A percentile compares a stretch with the other conserved stretches of the same genome.
These are phyloP conservation scores for Polyommatus iphigenia DNA, from an alignment of 2,888 invertebrate species.

Conservation along the genomic window DNA sequence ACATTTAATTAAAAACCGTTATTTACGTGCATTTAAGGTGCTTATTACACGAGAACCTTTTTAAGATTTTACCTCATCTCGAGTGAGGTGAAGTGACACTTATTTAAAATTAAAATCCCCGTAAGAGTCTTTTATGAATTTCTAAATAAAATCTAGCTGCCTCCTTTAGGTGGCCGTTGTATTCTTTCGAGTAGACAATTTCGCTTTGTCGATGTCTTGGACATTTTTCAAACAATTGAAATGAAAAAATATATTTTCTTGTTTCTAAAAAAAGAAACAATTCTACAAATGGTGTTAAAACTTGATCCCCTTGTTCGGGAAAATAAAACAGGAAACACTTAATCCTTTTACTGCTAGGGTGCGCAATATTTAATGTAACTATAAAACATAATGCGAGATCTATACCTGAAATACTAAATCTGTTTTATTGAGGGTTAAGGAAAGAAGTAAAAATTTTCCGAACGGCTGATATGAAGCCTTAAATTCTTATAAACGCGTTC, in stretches of 20 bases:
- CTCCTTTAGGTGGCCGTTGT: background rate
- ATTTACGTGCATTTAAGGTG: conserved; percentile 8
- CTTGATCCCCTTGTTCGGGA: background rate
- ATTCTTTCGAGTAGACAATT: background rate
- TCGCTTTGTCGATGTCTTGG: background rate
- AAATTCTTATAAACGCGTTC: conserved; percentile 71
- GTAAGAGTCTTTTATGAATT: conserved; percentile 15
- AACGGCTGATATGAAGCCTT: conserved; percentile 71
- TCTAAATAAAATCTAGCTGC: conserved; percentile 7
- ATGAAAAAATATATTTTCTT: background rate
- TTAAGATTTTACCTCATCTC: conserved; percentile 11
- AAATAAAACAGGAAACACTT: conserved; percentile 46
- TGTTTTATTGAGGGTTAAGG: conserved; percentile 45
- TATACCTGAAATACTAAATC: conserved; percentile 40
- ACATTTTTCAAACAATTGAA: background rate
- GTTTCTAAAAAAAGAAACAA: background rate
- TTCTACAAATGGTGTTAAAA: background rate
- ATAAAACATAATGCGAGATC: conserved; percentile 61
- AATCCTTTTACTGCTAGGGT: conserved; percentile 43
- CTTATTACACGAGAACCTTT: conserved; percentile 15
- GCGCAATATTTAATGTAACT: conserved; percentile 46
- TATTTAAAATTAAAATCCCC: conserved; percentile 16
- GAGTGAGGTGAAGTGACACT: conserved; percentile 10
- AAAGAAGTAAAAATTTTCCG: conserved; percentile 69
- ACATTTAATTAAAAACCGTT: conserved; percentile 28